Conservation (phyloP, 2,113 vertebrate species). For the Scophthalmus maximus region DNA sequence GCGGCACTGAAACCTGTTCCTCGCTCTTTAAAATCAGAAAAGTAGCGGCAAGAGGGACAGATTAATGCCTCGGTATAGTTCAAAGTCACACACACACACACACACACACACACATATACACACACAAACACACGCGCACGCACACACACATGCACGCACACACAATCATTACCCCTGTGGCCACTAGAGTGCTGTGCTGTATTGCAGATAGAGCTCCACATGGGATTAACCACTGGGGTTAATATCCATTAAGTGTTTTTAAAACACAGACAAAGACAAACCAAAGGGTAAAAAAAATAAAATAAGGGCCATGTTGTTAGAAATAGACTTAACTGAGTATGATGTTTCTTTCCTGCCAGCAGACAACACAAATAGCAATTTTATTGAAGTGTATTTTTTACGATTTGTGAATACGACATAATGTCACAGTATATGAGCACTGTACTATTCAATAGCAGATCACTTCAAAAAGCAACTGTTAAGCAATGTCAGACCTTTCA, state of each 20-base stretch:
- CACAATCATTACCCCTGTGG: conserved; percentile 72
- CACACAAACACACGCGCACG: too few species aligned
- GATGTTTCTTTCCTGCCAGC: conserved; percentile 15
- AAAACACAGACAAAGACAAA: conserved; percentile 32
- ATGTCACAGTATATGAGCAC: neutral
- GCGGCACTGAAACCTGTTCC: neutral
- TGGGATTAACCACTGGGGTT: conserved; percentile 40
- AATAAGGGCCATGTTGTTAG: conserved; percentile 6
- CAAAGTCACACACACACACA: conserved; percentile 18
- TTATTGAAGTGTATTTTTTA: neutral
- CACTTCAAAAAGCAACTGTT: conserved; percentile 3
- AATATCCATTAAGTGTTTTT: conserved; percentile 32
- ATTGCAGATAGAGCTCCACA: conserved; percentile 74
- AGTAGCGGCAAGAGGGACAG: conserved; percentile 16
- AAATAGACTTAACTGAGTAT: conserved; percentile 6
- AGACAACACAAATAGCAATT: neutral
- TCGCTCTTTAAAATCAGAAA: neutral
- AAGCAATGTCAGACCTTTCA: conserved; percentile 1
- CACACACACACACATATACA: conserved; percentile 25
- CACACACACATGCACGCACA: conserved; percentile 31
- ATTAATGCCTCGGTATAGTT: conserved; percentile 29
- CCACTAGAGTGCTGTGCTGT: conserved; percentile 87
- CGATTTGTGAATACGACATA: neutral
- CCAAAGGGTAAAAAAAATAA: conserved; percentile 15
- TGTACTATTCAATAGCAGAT: neutral